phyloP scores from a whole-genome alignment of 2,888 invertebrate genomes.

The Lasioglossum oenotherae region DNA sequence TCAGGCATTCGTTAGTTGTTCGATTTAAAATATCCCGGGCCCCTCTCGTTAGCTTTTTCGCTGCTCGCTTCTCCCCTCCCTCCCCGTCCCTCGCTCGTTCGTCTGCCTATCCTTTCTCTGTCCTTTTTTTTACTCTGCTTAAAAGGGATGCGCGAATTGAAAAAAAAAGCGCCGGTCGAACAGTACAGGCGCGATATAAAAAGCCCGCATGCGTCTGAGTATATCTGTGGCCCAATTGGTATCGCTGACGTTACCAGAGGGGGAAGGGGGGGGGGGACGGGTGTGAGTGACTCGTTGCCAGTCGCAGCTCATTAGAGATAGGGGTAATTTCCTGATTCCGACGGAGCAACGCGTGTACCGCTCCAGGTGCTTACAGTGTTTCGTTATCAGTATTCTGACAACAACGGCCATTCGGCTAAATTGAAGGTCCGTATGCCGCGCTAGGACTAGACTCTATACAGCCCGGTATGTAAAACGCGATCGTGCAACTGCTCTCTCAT shows the following conservation, averaged over 20 bases:
- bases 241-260: neutral
- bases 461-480: neutral
- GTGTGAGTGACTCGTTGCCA: constrained; percentile 35
- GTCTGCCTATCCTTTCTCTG: neutral
- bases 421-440: constrained; percentile 39
- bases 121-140: neutral
- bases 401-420: constrained; percentile 31
- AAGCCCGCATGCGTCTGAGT: constrained; percentile 27
- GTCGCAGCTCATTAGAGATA: constrained; percentile 54
- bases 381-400: constrained; percentile 40
- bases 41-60: neutral
- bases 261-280: neutral
- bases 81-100: neutral
- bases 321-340: constrained; percentile 49
- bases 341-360: constrained; percentile 16
- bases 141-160: constrained; percentile 7
- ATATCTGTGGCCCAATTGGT: constrained; percentile 18
- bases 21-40: constrained; percentile 35
- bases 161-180: constrained; percentile 4
- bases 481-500: constrained; percentile 6
- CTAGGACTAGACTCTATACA: constrained; percentile 12
- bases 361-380: constrained; percentile 36
- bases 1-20: constrained; percentile 22
- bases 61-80: neutral
- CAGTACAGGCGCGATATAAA: constrained; percentile 5